These are phyloP conservation scores for Torymus auratus DNA, from an alignment of 2,888 invertebrate species.

Conservation along the genomic window DNA sequence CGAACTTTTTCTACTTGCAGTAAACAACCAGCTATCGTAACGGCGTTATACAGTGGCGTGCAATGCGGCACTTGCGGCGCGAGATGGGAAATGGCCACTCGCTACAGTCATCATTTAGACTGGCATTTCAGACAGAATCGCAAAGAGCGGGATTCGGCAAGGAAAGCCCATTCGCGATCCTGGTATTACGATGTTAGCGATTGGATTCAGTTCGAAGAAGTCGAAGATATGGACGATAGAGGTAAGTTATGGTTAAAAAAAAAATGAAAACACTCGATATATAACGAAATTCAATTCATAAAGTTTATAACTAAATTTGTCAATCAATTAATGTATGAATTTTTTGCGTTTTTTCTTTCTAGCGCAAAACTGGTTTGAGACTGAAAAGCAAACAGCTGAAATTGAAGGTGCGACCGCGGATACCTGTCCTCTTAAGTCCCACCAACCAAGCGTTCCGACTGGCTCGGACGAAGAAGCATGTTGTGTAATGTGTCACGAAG, in stretches of 20 bases:
- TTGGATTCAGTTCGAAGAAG: constrained; percentile 96
- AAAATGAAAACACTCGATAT: no score
- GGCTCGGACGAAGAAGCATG: constrained; percentile 33
- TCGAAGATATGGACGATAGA: constrained; percentile 93
- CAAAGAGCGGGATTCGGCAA: constrained; percentile 88
- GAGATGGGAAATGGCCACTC: constrained; percentile 91
- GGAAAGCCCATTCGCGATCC: constrained; percentile 88
- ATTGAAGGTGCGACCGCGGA: constrained; percentile 79
- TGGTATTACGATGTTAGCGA: constrained; percentile 95
- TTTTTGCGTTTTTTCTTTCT: constrained; percentile 49
- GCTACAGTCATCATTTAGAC: constrained; percentile 96
- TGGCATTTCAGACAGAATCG: constrained; percentile 99
- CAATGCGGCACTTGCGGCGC: constrained; percentile 98
- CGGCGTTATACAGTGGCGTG: constrained; percentile 89
- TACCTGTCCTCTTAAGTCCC: constrained; percentile 80
- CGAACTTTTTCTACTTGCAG: constrained; percentile 75
- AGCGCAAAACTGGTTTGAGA: constrained; percentile 94
- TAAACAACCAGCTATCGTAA: constrained; percentile 84
- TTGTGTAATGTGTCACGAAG: constrained; percentile 57
- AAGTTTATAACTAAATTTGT: no score
- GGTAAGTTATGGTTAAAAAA: constrained; percentile 76
- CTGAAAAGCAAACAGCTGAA: constrained; percentile 81
- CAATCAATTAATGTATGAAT: no score
- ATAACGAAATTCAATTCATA: no score
- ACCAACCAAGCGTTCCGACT: constrained; percentile 65